These are phyloP conservation scores for Arrhopalites spinosus DNA, from an alignment of 2,888 invertebrate genomes.

Conservation along the genomic window DNA sequence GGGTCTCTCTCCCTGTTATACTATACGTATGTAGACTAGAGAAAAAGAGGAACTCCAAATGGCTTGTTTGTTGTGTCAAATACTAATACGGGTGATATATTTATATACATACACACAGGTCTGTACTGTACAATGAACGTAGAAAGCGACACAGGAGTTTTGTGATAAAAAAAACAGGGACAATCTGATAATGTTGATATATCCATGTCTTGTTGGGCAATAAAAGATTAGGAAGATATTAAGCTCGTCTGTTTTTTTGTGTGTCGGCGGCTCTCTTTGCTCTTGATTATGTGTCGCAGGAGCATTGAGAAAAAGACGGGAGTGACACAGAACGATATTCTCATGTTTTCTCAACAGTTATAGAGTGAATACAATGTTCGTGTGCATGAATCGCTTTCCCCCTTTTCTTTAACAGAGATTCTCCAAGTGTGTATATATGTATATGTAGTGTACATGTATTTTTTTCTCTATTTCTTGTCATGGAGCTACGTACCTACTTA, in stretches of 20 bases:
- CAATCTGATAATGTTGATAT: conserved; percentile 42
- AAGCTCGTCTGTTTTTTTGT: conserved; percentile 46
- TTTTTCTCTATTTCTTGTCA: no score
- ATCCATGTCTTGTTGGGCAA: conserved; percentile 44
- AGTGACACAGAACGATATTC: conserved; percentile 3
- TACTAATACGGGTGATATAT: no score
- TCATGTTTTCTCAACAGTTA: conserved; percentile 2
- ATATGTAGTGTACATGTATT: no score
- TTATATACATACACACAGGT: neutral
- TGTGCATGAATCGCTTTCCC: conserved; percentile 6
- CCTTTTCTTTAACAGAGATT: neutral
- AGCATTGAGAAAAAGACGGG: conserved; percentile 13
- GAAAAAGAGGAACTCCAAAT: conserved; percentile 6
- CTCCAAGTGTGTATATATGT: neutral
- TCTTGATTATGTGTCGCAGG: conserved; percentile 22
- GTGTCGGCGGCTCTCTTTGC: conserved; percentile 39
- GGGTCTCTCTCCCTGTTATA: neutral
- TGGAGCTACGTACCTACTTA: no score
- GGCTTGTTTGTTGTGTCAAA: conserved; percentile 9
- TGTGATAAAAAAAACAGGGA: conserved; percentile 37
- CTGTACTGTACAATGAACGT: conserved; percentile 11
- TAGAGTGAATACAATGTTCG: neutral
- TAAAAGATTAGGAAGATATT: conserved; percentile 41
- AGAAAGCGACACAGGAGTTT: neutral
- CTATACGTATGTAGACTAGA: neutral